Base-by-base conservation (phyloP, 2,113 vertebrate genomes). In the Amphilophus citrinellus region DNA sequence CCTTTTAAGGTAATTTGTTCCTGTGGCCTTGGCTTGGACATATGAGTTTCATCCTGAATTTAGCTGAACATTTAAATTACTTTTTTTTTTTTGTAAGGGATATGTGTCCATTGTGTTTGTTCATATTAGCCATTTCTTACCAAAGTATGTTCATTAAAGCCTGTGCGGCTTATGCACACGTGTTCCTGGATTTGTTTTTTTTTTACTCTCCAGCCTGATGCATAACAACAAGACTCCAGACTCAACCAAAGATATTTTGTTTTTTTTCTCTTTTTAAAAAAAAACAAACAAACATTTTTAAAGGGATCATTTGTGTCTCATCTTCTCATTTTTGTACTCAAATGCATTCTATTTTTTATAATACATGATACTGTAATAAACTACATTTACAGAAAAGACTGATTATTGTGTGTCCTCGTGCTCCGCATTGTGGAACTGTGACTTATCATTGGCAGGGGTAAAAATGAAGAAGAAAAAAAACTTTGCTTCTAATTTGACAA, bases 321-420 rank as follows among this genome's bases (percentile, higher is more conserved):
- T 92, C 90, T 88, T 89, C 83, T 85, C 90, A 63, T 83, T 94
- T 95, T 96, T 96, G 84, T 96, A 96, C 90, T 92, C 90, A 96
- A 96, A 96, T 94, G 88, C 93, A 95, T 96, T 96, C 85, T 96
- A 96, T 97, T 97, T 96, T 96, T 97, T 96, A 95, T 96, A 96
- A 95, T 91, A 93, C 93, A 89, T 94, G 84, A 88, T 92, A 93
- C 92, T 96, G 93, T 95, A 96, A 96, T 95, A 96, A 97, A 96
- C 92, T 84, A 91, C 92, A 92, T 93, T 94, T 95, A 92, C 88
- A 93, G 87, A 88, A 88, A 79, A 77, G 30, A 10, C 27, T 24
- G 77, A 20, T 66, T 65, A 17, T 79, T 27, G 20, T 44, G 27
- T 61, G 8, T 60, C n/a, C 20, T 75, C n/a, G 17, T 30, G 24